These are phyloP conservation scores for Brachionus paranguensis DNA, from an alignment of 1,140 invertebrate genomes.

Conservation along the genomic window DNA sequence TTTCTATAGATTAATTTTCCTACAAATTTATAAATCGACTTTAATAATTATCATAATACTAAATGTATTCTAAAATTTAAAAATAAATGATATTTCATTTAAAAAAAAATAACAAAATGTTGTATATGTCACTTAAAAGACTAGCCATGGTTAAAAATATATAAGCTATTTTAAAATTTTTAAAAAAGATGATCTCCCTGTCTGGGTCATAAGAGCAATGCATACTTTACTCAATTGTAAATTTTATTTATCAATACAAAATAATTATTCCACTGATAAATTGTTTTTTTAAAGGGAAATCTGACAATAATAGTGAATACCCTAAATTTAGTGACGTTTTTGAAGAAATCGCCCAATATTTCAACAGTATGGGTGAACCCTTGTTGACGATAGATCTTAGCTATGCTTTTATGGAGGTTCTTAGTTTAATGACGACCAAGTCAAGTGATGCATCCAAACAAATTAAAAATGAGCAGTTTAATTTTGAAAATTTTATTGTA, in stretches of 20 bases:
- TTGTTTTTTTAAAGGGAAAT: slow-evolving; percentile 9
- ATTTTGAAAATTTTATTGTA: neutral
- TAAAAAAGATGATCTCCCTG: slow-evolving; percentile 4
- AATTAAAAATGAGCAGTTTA: neutral
- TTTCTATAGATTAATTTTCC: too few species aligned
- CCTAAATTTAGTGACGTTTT: slow-evolving; percentile 29
- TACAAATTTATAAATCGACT: too few species aligned
- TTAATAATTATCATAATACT: too few species aligned
- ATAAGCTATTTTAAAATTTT: neutral
- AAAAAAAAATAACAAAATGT: too few species aligned
- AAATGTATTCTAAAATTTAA: too few species aligned
- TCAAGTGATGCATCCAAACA: neutral
- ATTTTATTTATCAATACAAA: neutral
- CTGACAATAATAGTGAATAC: slow-evolving; percentile 14
- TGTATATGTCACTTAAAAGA: too few species aligned
- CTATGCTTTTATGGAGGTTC: neutral
- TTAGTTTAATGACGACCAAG: neutral
- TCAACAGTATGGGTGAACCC: neutral
- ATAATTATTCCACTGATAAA: neutral
- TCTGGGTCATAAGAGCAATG: slow-evolving; percentile 35
- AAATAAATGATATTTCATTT: too few species aligned
- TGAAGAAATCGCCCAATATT: slow-evolving; percentile 21
- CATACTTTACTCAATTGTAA: slow-evolving; percentile 26
- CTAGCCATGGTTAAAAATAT: too few species aligned
- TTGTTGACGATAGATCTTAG: neutral